phyloP scores from a whole-genome alignment of 2,797 vertebrate genomes.

The Crenuchus spilurus region DNA sequence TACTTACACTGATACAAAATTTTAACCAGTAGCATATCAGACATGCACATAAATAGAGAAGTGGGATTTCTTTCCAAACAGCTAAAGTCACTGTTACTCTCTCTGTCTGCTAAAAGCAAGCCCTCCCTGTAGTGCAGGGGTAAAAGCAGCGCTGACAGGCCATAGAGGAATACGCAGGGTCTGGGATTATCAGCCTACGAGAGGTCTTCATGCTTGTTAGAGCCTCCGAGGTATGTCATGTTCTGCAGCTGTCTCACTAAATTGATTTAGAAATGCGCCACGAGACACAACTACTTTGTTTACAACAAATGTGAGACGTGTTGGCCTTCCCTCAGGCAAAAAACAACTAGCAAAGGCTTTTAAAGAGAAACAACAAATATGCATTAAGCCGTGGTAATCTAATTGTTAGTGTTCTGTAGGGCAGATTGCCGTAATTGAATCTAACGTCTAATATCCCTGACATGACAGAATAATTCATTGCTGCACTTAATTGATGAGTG shows the following conservation, averaged over 20 bases:
- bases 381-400: slow-evolving; percentile 19
- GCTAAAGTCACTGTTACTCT: slow-evolving; percentile 11
- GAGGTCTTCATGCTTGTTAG: slow-evolving; percentile 48
- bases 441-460: not conserved
- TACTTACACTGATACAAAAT: not conserved
- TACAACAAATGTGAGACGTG: slow-evolving; percentile 19
- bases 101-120: slow-evolving; percentile 20
- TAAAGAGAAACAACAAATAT: slow-evolving; percentile 19
- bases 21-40: not conserved
- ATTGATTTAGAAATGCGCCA: slow-evolving; percentile 57
- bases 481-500: not conserved
- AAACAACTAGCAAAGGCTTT: slow-evolving; percentile 26
- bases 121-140: slow-evolving; percentile 18
- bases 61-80: not conserved
- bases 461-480: not conserved
- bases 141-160: slow-evolving; percentile 33
- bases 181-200: slow-evolving; percentile 51
- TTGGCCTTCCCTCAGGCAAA: slow-evolving; percentile 9
- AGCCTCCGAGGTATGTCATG: slow-evolving; percentile 40
- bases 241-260: slow-evolving; percentile 44
- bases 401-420: slow-evolving; percentile 15
- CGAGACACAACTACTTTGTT: slow-evolving; percentile 51
- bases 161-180: slow-evolving; percentile 30
- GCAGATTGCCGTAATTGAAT: not conserved
- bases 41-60: not conserved